A percentile compares a stretch with the other conserved stretches of the same genome.
These are phyloP conservation scores for Neotoxoptera formosana DNA, from an alignment of 1,140 invertebrate genomes.

Conservation along the genomic window DNA sequence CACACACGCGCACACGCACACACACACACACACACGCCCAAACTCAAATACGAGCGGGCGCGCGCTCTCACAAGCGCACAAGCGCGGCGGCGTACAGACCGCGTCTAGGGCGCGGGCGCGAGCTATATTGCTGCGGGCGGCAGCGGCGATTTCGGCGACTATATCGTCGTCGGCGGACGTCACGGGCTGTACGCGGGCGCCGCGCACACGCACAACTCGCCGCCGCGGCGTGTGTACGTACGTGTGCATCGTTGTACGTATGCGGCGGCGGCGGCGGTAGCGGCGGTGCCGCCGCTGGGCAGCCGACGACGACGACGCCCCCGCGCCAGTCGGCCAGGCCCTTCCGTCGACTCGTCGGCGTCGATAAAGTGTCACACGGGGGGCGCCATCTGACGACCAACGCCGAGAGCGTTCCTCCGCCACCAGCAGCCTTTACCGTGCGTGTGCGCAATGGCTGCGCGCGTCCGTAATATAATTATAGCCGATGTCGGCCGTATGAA, in stretches of 20 bases:
- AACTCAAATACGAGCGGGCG: neutral
- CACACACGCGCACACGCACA: conserved; percentile 31
- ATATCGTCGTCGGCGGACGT: conserved; percentile 41
- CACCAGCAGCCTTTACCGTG: neutral
- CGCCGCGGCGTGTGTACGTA: neutral
- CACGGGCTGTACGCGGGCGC: conserved; percentile 48
- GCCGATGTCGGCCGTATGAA: neutral
- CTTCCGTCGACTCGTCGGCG: conserved; percentile 49
- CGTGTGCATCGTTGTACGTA: neutral
- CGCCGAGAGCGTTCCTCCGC: conserved; percentile 15
- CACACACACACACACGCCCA: neutral
- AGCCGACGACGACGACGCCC: conserved; percentile 43
- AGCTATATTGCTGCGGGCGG: neutral
- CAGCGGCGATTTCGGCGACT: conserved; percentile 8
- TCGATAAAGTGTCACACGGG: conserved; percentile 55
- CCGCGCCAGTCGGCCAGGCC: conserved; percentile 50
- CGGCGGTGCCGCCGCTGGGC: conserved; percentile 10
- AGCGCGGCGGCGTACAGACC: neutral
- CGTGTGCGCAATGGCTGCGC: neutral
- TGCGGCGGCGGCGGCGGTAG: neutral
- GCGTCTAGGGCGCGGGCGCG: neutral
- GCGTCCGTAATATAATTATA: neutral
- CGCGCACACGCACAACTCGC: conserved; percentile 12
- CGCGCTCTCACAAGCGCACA: neutral
- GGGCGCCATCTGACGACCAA: conserved; percentile 56